phyloP scores from a whole-genome alignment of 1,140 invertebrate genomes.

The Drosophila littoralis region DNA sequence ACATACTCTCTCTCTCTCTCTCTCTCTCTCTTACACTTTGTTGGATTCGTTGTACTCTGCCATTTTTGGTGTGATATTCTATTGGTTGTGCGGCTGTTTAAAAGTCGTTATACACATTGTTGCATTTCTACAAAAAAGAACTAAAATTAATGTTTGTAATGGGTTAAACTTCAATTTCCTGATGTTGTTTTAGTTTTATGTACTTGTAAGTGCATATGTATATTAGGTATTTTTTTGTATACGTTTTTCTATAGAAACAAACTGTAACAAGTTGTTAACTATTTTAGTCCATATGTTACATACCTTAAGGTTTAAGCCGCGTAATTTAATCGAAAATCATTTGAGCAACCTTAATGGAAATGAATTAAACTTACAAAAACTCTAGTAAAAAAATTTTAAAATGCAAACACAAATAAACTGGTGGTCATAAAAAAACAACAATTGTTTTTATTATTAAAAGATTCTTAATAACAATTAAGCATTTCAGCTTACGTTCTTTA shows the following conservation, averaged over 20 bases:
- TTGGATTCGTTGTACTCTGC: conserved; percentile 79
- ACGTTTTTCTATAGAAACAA: conserved; percentile 65
- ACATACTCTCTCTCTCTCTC: conserved; percentile 8
- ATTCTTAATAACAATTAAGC: not conserved
- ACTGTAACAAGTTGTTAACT: conserved; percentile 76
- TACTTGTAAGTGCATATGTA: conserved; percentile 4
- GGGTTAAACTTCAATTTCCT: conserved; percentile 68
- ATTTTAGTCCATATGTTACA: conserved; percentile 82
- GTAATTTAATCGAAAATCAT: conserved; percentile 81
- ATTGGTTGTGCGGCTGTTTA: conserved; percentile 81
- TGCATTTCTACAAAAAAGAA: conserved; percentile 73
- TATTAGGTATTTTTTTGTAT: conserved; percentile 57
- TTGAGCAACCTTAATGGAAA: conserved; percentile 79
- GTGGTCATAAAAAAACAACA: conserved; percentile 54
- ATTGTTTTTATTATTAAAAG: not conserved
- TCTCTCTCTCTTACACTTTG: conserved; percentile 54
- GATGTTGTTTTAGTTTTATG: conserved; percentile 69
- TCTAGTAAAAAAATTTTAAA: conserved; percentile 54
- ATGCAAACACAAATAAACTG: conserved; percentile 65
- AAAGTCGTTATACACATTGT: conserved; percentile 77
- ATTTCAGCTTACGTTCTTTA: not conserved
- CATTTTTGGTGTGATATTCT: conserved; percentile 84
- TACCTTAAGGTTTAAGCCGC: conserved; percentile 77
- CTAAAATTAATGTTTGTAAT: conserved; percentile 45
- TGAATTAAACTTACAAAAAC: conserved; percentile 75